phyloP scores from a whole-genome alignment of 2,113 vertebrate genomes.

The Lepidothrix coronata region DNA sequence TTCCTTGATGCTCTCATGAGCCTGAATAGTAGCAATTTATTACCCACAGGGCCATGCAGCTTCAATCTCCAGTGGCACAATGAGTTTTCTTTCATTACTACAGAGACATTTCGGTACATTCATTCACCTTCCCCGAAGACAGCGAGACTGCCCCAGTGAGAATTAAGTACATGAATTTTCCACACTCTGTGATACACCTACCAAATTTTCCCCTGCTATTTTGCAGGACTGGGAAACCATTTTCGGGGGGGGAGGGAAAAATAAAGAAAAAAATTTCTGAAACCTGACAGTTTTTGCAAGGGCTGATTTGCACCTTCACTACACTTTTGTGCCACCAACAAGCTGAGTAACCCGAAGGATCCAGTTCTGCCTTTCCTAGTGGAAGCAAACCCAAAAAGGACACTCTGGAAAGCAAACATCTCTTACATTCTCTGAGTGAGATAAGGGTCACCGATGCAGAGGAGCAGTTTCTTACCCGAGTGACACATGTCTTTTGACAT shows the following conservation, averaged over 20 bases:
- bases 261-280: neutral
- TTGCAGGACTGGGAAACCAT: neutral
- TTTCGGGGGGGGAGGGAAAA: neutral
- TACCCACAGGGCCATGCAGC: constrained; percentile 38
- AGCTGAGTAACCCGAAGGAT: neutral
- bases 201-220: neutral
- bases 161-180: constrained; percentile 42
- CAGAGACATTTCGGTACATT: neutral
- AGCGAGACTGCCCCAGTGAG: neutral
- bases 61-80: constrained; percentile 44
- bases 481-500: neutral
- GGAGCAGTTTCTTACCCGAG: neutral
- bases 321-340: neutral
- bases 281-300: neutral
- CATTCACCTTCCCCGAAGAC: constrained; percentile 22
- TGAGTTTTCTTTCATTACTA: constrained; percentile 51
- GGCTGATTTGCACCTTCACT: neutral
- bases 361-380: neutral
- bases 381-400: neutral
- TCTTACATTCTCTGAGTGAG: neutral
- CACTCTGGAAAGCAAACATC: neutral
- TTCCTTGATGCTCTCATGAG: constrained; percentile 34
- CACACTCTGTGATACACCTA: neutral
- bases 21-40: constrained; percentile 59
- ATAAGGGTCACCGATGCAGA: neutral